Conservation (phyloP, 2,888 invertebrate genomes). For the Anoncus sp. region DNA sequence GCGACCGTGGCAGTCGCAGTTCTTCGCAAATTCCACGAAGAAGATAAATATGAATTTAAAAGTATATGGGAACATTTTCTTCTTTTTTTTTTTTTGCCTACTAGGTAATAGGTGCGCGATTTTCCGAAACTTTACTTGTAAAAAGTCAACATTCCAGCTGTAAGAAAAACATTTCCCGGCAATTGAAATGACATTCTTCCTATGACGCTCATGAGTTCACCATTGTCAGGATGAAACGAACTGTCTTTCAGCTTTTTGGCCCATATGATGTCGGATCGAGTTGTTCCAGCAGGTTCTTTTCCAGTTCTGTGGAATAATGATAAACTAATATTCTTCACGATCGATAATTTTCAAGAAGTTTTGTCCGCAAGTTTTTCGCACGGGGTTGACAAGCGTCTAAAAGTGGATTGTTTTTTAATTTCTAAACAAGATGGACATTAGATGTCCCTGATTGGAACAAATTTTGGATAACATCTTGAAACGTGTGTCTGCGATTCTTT, state of each 20-base stretch:
- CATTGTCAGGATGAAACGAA: conserved; percentile 71
- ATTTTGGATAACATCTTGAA: too few species aligned
- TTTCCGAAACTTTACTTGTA: conserved; percentile 66
- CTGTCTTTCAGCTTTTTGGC: conserved; percentile 71
- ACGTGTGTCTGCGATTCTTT: too few species aligned
- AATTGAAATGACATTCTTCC: conserved; percentile 71
- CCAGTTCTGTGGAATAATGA: conserved; percentile 45
- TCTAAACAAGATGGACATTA: too few species aligned
- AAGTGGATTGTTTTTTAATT: too few species aligned
- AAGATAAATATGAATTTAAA: neutral
- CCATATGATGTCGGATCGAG: conserved; percentile 63
- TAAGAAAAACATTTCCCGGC: conserved; percentile 63
- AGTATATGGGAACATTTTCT: neutral
- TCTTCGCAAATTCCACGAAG: conserved; percentile 39
- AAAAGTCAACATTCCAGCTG: conserved; percentile 68
- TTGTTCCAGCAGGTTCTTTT: conserved; percentile 56
- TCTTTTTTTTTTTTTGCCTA: neutral
- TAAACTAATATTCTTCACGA: neutral
- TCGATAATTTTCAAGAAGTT: neutral
- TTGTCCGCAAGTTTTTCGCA: too few species aligned
- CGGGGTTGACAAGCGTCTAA: too few species aligned
- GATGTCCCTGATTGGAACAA: too few species aligned
- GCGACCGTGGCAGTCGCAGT: conserved; percentile 55
- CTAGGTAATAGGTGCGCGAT: too few species aligned
- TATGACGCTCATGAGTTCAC: conserved; percentile 65